Evolutionary conservation across 2,888 invertebrate genomes (phyloP).

Genomic region (Iselma pallidipennis): DNA sequence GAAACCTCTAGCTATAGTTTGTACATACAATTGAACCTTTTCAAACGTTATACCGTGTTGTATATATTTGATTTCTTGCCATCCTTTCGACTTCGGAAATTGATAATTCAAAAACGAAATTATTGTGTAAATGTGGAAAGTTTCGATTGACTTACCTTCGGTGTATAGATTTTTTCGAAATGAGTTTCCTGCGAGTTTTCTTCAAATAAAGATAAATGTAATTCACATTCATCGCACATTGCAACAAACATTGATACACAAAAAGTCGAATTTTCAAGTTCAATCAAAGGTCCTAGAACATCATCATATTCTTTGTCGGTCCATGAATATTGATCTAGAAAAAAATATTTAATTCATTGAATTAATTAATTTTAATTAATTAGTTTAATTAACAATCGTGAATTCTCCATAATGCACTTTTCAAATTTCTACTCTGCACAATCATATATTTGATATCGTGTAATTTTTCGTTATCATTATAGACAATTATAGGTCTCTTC

Average conservation of each 20-base stretch:
- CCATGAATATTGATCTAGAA: slow-evolving; percentile 8
- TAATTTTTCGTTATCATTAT: not conserved
- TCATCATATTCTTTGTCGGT: not conserved
- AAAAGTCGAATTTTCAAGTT: not conserved
- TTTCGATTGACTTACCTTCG: not conserved
- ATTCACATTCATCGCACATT: slow-evolving; percentile 20
- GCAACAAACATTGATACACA: slow-evolving; percentile 24
- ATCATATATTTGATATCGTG: not conserved
- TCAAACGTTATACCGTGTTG: not conserved
- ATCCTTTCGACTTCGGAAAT: not conserved
- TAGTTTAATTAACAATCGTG: slow-evolving; percentile 31
- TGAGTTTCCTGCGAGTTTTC: not conserved
- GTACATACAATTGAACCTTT: not conserved
- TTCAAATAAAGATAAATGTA: not conserved
- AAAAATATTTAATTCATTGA: slow-evolving; percentile 1
- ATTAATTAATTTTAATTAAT: not conserved
- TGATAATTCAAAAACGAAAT: not conserved
- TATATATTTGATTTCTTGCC: not conserved
- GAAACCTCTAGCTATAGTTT: not conserved
- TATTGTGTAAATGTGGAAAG: not conserved
- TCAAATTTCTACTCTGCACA: not conserved
- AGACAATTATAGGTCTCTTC: not conserved
- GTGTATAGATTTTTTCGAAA: not conserved
- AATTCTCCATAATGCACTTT: slow-evolving; percentile 30
- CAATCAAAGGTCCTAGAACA: not conserved